Conservation (phyloP, 2,113 vertebrate species). For the Xiphophorus couchianus region DNA sequence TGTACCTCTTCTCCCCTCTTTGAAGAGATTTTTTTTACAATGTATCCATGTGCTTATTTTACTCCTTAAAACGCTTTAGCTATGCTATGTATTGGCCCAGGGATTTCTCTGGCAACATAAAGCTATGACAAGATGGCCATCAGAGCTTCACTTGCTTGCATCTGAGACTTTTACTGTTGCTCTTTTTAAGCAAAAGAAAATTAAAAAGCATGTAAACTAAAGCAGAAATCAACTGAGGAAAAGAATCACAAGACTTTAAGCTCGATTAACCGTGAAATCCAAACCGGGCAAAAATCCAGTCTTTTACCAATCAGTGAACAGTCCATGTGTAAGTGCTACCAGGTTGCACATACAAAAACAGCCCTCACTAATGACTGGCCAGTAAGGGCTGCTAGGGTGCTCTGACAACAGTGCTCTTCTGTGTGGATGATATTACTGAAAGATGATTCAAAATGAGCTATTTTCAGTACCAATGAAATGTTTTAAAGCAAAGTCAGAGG, state of each 20-base stretch:
- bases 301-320: no score
- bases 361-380: not conserved
- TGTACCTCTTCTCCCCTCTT: conserved; percentile 30
- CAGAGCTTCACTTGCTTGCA: conserved; percentile 62
- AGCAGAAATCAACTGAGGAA: not conserved
- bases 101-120: conserved; percentile 56
- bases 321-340: no score
- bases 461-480: no score
- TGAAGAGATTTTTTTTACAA: conserved; percentile 44
- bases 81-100: conserved; percentile 52
- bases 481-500: no score
- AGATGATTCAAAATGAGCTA: no score
- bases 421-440: no score
- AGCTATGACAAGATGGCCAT: conserved; percentile 35
- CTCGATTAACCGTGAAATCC: not conserved
- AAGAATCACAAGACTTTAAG: not conserved
- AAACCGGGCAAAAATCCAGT: not conserved
- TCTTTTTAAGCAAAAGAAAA: conserved; percentile 68
- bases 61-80: conserved; percentile 66
- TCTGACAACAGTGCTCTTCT: no score
- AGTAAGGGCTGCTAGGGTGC: not conserved
- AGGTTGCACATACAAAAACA: not conserved
- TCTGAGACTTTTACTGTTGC: conserved; percentile 34
- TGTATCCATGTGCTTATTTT: conserved; percentile 71
- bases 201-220: conserved; percentile 48